Base-by-base conservation (phyloP, 2,888 invertebrate genomes). In the Cecidostiba fungosa region DNA sequence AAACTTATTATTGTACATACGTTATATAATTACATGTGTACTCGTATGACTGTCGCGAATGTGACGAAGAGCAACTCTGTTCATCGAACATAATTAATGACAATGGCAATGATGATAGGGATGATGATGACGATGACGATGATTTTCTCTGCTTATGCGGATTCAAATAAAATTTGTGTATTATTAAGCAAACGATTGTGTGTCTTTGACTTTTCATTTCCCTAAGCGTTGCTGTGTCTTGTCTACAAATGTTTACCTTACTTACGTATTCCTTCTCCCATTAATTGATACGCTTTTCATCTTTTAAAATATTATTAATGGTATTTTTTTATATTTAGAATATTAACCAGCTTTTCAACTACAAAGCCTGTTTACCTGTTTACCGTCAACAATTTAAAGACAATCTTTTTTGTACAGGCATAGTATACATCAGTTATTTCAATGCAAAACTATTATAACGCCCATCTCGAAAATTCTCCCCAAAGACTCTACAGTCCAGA, bases 141-240 rank as follows among this genome's bases (percentile, higher is more conserved):
- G 91, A 93, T 93, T 94, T 94, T 93, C 91, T 93, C 93, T 94
- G 87, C 87, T 87, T 85, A 84, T 93, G 93, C 93, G 91, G 91
- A 93, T 87, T 87, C 77, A 94, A 94, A 93, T 93, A 94, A 94
- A 94, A 94, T 94, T 94, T 94, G 94, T 94, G 94, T 94, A 94
- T 94, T 94, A 94, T 94, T 94, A 93, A 92, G 85, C 80, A 79
- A 79, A 23, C 36, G 59, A 50, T 73, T 74, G 32, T 54, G 59
- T 16, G 69, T 80, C 29, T 72, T 36, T 80, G 73, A 5, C 62
- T 59, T 50, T 1, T 81, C n/a, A 80, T 77, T 80, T 81, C 84
- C 79, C 82, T 74, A 0, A 77, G n/a, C 66, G 43, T 82, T 73
- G 26, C 12, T 54, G 47, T 76, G 76, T 47, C 77, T 23, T 43